Evolutionary conservation across 2,797 vertebrate genomes (phyloP), one percentile per base, ranked within the genome.

Genomic region (Gadopsis bispinosus): DNA sequence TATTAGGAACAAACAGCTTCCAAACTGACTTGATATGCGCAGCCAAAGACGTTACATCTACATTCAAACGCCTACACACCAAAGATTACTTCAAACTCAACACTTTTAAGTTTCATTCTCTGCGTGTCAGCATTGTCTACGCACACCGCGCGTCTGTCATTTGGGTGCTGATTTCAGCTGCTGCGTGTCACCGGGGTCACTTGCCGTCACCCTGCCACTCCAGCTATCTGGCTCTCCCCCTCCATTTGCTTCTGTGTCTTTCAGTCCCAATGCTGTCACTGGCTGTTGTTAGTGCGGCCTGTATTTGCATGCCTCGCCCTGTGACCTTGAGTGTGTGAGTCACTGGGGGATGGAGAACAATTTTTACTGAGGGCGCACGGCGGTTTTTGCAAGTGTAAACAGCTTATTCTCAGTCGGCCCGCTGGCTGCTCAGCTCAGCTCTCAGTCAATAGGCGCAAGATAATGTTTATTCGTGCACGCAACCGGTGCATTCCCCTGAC

Each of bases 381-480:
- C 61, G 65, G 17, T 82, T 88, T 88, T 75, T 86, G 84, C 82
- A 84, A 89, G 83, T 91, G 90, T 92, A 92, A 92, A 92, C 90
- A 93, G 77, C 75, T 87, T 79, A 81, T 88, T 85, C 90, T 93
- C 91, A 83, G 87, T 87, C 59, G 79, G 80, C 83, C 86, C 9
- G 45, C 70, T 2, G 82, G 84, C 85, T 73, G 78, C 83, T 88
- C 81, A 0, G 80, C 88, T 90, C 84, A 31, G 78, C 89, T 88
- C 84, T 84, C 87, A 85, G 89, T 91, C 91, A 90, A 85, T 72
- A 89, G 85, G 75, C 66, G 26, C 62, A 0, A 85, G 92, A 89
- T 93, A 91, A 91, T 91, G 85, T 92, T 91, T 92, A 85, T 88
- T 89, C 71, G 77, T 78, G 89, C 89, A 78, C 77, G 70, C 70